Percentiles rank a stretch among this genome's conserved stretches.
Evolutionary conservation across 2,113 vertebrate genomes (phyloP).

Genomic region (Chionodraco myersi): DNA sequence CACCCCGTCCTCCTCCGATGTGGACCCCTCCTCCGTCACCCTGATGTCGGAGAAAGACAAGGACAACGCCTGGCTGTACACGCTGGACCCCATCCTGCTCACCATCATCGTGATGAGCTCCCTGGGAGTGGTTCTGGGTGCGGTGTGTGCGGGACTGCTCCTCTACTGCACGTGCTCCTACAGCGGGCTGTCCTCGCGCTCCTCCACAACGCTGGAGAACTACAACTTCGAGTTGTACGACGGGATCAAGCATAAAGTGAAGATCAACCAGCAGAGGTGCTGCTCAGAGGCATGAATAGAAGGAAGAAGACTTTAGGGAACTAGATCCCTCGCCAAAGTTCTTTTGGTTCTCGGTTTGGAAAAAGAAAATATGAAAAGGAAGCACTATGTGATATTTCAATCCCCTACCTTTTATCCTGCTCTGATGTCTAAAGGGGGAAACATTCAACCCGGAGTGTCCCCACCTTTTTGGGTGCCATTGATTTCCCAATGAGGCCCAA

Average conservation of each 20-base stretch:
- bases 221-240: slow-evolving; percentile 99
- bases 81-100: slow-evolving; percentile 96
- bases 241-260: slow-evolving; percentile 98
- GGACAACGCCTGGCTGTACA: slow-evolving; percentile 95
- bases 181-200: slow-evolving; percentile 91
- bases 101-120: slow-evolving; percentile 99
- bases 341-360: slow-evolving; percentile 41
- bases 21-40: slow-evolving; percentile 81
- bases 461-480: slow-evolving; percentile 30
- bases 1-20: slow-evolving; percentile 76
- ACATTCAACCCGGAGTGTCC: slow-evolving; percentile 23
- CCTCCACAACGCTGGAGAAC: slow-evolving; percentile 97
- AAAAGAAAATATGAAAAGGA: slow-evolving; percentile 45
- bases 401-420: slow-evolving; percentile 30
- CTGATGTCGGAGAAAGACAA: slow-evolving; percentile 86
- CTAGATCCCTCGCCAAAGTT: slow-evolving; percentile 2
- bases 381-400: slow-evolving; percentile 60
- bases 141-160: slow-evolving; percentile 93
- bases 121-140: slow-evolving; percentile 92
- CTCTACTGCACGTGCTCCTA: slow-evolving; percentile 98
- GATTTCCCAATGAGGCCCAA: slow-evolving; percentile 55
- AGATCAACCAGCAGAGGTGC: slow-evolving; percentile 98
- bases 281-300: slow-evolving; percentile 94
- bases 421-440: slow-evolving; percentile 69
- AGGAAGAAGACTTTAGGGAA: background rate